Conservation (phyloP, 2,113 vertebrate species). For the Oostethus manadensis region DNA sequence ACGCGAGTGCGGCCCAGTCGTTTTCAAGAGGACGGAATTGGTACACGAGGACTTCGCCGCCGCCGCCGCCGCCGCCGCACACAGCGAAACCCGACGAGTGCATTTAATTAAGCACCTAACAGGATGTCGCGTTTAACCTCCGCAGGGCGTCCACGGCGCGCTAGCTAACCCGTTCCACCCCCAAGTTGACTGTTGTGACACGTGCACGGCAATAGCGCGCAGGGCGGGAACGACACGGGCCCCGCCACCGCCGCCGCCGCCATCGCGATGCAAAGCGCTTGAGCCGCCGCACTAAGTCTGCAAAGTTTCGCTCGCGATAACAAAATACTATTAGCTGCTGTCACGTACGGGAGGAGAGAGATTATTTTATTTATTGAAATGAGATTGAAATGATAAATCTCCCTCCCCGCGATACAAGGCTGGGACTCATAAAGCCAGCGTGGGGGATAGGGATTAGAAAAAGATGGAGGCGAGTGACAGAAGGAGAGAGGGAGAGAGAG, state of each 20-base stretch:
- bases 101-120: conserved; percentile 46
- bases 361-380: conserved; percentile 98
- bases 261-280: conserved; percentile 46
- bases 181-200: conserved; percentile 37
- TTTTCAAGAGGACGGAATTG: conserved; percentile 66
- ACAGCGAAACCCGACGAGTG: conserved; percentile 36
- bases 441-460: conserved; percentile 86
- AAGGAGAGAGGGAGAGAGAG: conserved; percentile 28
- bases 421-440: conserved; percentile 92
- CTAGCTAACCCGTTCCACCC: conserved; percentile 1
- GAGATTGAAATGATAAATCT: conserved; percentile 93
- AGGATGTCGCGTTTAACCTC: conserved; percentile 57
- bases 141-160: not conserved
- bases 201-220: not conserved
- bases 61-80: conserved; percentile 40
- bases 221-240: conserved; percentile 11
- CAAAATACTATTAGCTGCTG: conserved; percentile 93
- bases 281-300: conserved; percentile 66
- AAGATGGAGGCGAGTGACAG: conserved; percentile 70
- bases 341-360: conserved; percentile 81
- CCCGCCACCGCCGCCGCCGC: conserved; percentile 30
- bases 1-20: conserved; percentile 63
- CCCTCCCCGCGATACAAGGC: conserved; percentile 93
- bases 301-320: conserved; percentile 85
- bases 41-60: conserved; percentile 59